Conservation (phyloP, 2,888 invertebrate species). For the Eulithis testata region DNA sequence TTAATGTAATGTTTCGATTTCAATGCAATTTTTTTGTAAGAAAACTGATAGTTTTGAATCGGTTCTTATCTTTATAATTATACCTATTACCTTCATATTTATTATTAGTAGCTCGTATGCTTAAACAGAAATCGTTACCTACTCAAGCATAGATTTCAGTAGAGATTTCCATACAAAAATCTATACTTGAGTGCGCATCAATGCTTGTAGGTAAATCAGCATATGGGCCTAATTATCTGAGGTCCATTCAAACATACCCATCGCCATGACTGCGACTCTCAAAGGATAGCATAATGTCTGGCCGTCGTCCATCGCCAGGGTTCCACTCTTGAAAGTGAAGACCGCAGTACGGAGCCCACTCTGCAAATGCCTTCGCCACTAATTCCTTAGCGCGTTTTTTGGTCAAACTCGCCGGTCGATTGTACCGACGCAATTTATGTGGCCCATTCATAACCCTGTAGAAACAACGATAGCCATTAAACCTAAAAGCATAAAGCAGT, state of each 20-base stretch:
- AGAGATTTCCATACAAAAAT: too few species aligned
- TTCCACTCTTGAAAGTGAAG: not conserved
- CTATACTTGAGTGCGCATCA: too few species aligned
- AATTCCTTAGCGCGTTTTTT: slow-evolving; percentile 2
- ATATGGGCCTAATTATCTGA: too few species aligned
- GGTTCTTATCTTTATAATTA: too few species aligned
- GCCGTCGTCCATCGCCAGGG: not conserved
- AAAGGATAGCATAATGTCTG: slow-evolving; percentile 15
- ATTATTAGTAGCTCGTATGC: too few species aligned
- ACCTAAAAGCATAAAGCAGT: too few species aligned
- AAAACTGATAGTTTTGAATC: not conserved
- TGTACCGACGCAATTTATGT: not conserved
- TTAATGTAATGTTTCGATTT: too few species aligned
- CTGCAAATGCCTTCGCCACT: slow-evolving; percentile 6
- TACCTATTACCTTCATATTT: too few species aligned
- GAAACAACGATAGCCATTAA: not conserved
- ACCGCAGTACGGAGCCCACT: slow-evolving; percentile 8
- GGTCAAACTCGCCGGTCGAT: not conserved
- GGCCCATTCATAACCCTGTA: slow-evolving; percentile 7
- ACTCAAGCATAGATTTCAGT: too few species aligned
- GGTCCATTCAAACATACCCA: not conserved
- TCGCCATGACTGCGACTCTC: slow-evolving; percentile 1
- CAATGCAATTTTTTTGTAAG: too few species aligned
- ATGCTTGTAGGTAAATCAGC: too few species aligned
- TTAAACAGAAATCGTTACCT: too few species aligned